These are phyloP conservation scores for Camptogramma bilineatum DNA, from an alignment of 2,888 invertebrate species.

Conservation along the genomic window DNA sequence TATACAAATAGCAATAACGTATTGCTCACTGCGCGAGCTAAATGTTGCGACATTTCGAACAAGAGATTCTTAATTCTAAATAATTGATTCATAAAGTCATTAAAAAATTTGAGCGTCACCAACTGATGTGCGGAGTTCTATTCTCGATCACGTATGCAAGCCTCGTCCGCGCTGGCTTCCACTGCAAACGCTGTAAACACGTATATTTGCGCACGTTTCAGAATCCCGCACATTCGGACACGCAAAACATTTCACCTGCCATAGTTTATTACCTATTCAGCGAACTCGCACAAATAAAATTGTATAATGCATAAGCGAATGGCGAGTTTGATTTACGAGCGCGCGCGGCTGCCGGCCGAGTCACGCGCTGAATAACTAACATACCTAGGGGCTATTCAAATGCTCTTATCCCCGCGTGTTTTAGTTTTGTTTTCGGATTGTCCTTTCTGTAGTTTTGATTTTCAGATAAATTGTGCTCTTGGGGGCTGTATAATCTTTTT, in stretches of 20 bases:
- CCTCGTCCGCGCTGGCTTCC: constrained; percentile 18
- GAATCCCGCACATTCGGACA: constrained; percentile 75
- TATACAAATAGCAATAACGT: background rate
- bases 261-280: constrained; percentile 85
- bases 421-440: constrained; percentile 51
- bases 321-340: constrained; percentile 84
- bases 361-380: constrained; percentile 83
- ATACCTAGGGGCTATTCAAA: constrained; percentile 73
- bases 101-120: constrained; percentile 12
- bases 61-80: background rate
- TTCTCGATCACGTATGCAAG: constrained; percentile 32
- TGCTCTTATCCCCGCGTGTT: constrained; percentile 57
- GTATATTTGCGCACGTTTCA: constrained; percentile 74
- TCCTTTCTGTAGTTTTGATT: constrained; percentile 34
- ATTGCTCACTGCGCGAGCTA: background rate
- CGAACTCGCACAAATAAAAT: constrained; percentile 85
- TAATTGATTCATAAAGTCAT: constrained; percentile 10
- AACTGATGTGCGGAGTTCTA: constrained; percentile 19
- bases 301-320: constrained; percentile 86
- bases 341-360: constrained; percentile 63
- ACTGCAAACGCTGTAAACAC: constrained; percentile 49
- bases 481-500: background rate
- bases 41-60: background rate
- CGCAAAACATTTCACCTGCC: constrained; percentile 80
- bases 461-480: constrained; percentile 29